These are phyloP conservation scores for Cacoxenus indagator DNA, from an alignment of 2,888 invertebrate species.

Conservation along the genomic window DNA sequence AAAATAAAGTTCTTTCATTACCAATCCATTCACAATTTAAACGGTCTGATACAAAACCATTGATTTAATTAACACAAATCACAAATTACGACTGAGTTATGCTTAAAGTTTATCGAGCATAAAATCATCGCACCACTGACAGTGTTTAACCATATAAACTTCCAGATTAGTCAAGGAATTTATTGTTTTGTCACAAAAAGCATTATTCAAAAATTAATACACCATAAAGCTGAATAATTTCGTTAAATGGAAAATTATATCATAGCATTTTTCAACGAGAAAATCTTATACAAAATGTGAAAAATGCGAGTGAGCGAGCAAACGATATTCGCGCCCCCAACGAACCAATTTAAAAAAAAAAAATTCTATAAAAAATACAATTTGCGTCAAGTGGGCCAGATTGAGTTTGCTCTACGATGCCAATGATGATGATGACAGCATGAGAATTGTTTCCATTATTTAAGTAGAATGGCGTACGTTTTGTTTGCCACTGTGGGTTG, in stretches of 20 bases:
- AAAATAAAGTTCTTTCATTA: too few species aligned
- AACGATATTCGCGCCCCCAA: too few species aligned
- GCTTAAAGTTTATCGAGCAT: not conserved
- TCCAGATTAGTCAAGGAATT: not conserved
- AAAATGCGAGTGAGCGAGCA: too few species aligned
- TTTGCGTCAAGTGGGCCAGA: not conserved
- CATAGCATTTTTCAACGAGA: slow-evolving; percentile 2
- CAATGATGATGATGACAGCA: not conserved
- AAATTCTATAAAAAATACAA: not conserved
- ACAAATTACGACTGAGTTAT: not conserved
- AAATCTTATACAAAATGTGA: not conserved
- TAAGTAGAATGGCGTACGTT: not conserved
- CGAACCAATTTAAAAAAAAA: not conserved
- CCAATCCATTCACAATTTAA: too few species aligned
- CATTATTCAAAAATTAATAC: slow-evolving; percentile 14
- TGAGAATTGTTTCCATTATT: not conserved
- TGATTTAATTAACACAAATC: too few species aligned
- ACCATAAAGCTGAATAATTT: slow-evolving; percentile 12
- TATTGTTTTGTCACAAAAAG: not conserved
- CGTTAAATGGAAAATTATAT: slow-evolving; percentile 13
- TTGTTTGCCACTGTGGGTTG: too few species aligned
- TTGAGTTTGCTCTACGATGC: not conserved
- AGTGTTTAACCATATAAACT: not conserved
- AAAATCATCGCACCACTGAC: not conserved
- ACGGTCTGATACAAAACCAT: too few species aligned